Evolutionary conservation across 2,797 vertebrate genomes (phyloP), one percentile per base, ranked within the genome.

Genomic region (Sebastes iracundus): DNA sequence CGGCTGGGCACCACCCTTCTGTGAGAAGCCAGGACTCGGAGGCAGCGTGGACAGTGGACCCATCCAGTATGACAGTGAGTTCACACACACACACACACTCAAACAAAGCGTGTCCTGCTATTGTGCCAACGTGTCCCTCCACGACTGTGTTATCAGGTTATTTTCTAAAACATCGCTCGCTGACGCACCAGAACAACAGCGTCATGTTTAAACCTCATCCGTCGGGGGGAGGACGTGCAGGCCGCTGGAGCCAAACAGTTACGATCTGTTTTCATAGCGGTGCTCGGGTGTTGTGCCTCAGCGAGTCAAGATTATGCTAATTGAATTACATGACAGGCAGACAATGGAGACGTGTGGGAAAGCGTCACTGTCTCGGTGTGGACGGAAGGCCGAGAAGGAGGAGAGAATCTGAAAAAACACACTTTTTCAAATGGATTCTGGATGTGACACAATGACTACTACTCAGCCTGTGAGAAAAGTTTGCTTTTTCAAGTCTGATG

Each of bases 1-100:
- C 0, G 97, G 97, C 53, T 98, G 97, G 97, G 97, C 97, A 0
- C 98, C 98, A 0, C 98, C 98, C 0, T 96, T 87, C 93, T 99
- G 98, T 10, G 95, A 97, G 76, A 95, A 97, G 89, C 94, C 96
- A 0, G 98, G 98, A 2, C 93, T 96, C 0, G 98, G 98, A 0
- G 98, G 98, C 73, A 99, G 98, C 0, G 88, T 97, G 87, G 98
- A 99, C 94, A 99, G 98, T 0, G 98, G 98, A n/a, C 98, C 98
- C 0, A 84, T 97, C 49, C 96, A 95, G 73, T 91, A 94, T 1
- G 93, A 96, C 93, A 94, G 98, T 99, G 89, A 93, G 97, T 94
- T 20, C 3, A 56, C 9, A 79, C 66, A 63, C 66, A 74, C 63
- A 59, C 67, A 35, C 33, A 33, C 33, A 74, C 67, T 25, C 64